Evolutionary conservation across 2,797 vertebrate genomes (phyloP).

Genomic region (Apogon talboti): DNA sequence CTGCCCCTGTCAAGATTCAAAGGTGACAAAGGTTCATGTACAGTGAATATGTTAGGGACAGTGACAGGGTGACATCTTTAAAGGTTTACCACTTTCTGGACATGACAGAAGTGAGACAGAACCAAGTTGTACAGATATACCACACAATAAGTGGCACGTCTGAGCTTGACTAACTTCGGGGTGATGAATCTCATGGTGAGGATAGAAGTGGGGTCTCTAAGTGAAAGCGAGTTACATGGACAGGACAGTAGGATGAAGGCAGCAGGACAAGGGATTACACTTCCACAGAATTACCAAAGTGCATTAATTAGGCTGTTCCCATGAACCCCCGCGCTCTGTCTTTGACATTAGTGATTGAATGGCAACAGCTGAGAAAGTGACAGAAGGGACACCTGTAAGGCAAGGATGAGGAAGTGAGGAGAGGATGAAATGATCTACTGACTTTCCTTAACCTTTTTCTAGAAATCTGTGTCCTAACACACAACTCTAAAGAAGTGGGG

Average conservation of each 20-base stretch:
- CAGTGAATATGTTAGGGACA: not conserved
- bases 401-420: conserved; percentile 47
- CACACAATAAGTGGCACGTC: not conserved
- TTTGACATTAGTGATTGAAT: conserved; percentile 72
- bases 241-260: conserved; percentile 30
- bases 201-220: conserved; percentile 11
- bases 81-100: conserved; percentile 3
- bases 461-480: conserved; percentile 37
- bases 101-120: not conserved
- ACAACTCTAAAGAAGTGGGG: conserved; percentile 9
- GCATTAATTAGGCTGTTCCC: conserved; percentile 58
- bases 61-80: conserved; percentile 11
- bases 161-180: not conserved
- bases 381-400: conserved; percentile 70
- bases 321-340: conserved; percentile 55
- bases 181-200: conserved; percentile 11
- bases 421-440: conserved; percentile 28
- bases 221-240: conserved; percentile 35
- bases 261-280: conserved; percentile 33
- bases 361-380: conserved; percentile 78
- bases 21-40: conserved; percentile 8
- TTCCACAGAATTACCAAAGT: conserved; percentile 48
- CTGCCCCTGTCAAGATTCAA: conserved; percentile 26
- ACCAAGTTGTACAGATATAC: not conserved
- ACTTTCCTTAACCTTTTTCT: conserved; percentile 7